Evolutionary conservation across 92 coral and sea anemone species (phyloP).

Genomic region (Micromussa lordhowensis): DNA sequence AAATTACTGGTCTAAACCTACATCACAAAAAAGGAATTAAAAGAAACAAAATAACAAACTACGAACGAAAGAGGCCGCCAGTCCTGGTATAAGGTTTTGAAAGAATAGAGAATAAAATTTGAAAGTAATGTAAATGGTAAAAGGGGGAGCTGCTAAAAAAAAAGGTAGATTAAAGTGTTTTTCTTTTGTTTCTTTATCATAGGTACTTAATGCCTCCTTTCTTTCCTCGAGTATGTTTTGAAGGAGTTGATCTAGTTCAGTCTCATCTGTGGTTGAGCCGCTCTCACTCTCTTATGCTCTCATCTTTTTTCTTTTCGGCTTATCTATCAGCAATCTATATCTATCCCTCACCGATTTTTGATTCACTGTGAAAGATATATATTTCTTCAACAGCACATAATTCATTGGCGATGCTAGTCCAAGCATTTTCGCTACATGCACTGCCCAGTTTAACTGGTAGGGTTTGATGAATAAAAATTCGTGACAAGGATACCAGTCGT

Average conservation of each 20-base stretch:
- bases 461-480: too few relatives aligned
- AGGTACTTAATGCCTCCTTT: conserved; percentile 47
- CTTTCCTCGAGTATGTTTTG: conserved; percentile 56
- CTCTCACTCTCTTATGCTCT: conserved; percentile 47
- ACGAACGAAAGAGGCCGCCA: too few relatives aligned
- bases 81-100: too few relatives aligned
- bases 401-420: conserved; percentile 58
- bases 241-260: conserved; percentile 58
- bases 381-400: conserved; percentile 52
- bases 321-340: conserved; percentile 51
- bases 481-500: too few relatives aligned
- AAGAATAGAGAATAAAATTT: too few relatives aligned
- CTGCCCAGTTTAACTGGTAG: too few relatives aligned
- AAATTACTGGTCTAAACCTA: too few relatives aligned
- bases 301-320: conserved; percentile 50
- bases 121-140: too few relatives aligned
- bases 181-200: conserved; percentile 47
- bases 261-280: conserved; percentile 52
- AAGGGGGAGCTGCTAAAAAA: too few relatives aligned
- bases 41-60: too few relatives aligned
- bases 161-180: too few relatives aligned
- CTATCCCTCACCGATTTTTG: conserved; percentile 65
- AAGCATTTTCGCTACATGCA: conserved; percentile 63
- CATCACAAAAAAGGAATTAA: too few relatives aligned
- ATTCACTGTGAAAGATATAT: conserved; percentile 51